phyloP scores from a whole-genome alignment of 1,140 invertebrate species.

The Tachypleus tridentatus region DNA sequence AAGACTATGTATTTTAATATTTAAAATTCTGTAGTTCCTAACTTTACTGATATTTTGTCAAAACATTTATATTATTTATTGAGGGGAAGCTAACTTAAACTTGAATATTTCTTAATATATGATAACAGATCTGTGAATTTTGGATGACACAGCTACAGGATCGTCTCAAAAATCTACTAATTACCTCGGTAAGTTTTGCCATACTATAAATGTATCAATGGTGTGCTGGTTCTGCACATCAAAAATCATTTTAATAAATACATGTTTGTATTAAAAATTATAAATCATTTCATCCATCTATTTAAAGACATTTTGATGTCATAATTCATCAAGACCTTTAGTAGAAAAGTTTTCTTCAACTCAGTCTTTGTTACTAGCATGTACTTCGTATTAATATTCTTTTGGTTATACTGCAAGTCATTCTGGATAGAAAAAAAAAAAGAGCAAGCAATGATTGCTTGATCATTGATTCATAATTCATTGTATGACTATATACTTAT shows the following conservation, averaged over 20 bases:
- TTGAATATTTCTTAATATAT: neutral
- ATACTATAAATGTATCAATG: neutral
- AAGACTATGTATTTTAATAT: neutral
- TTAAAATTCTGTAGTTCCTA: neutral
- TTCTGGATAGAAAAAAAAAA: no score
- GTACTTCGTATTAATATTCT: no score
- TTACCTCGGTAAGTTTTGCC: constrained; percentile 9
- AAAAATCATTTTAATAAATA: neutral
- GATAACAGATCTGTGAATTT: constrained; percentile 11
- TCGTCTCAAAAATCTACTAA: constrained; percentile 8
- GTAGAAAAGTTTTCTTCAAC: no score
- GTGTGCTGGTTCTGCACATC: neutral
- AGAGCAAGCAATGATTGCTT: no score
- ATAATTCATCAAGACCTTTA: no score
- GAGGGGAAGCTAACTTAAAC: neutral
- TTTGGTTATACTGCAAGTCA: no score
- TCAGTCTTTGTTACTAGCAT: no score
- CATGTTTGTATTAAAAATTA: neutral
- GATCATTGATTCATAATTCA: no score
- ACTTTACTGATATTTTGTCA: neutral
- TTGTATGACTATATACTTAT: no score
- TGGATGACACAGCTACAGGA: constrained; percentile 13
- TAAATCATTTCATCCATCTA: neutral
- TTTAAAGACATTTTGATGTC: no score
- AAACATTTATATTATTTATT: neutral